These are phyloP conservation scores for Cephalopholis sonnerati DNA, from an alignment of 2,113 vertebrate genomes.

Conservation along the genomic window DNA sequence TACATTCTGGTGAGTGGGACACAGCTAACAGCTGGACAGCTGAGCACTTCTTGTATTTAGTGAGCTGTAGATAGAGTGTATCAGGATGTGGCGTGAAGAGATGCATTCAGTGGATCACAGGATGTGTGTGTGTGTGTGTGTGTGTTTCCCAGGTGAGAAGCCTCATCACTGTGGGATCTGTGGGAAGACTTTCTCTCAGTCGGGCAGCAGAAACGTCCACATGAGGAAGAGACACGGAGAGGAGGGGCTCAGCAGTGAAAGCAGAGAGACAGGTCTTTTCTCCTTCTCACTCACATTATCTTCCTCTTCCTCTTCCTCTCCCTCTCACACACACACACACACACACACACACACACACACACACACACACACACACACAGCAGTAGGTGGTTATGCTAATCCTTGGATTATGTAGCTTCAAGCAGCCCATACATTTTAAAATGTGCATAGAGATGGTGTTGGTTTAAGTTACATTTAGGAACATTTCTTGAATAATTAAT, in stretches of 20 bases:
- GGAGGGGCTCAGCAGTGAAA: conserved; percentile 70
- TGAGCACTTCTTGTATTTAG: conserved; percentile 6
- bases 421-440: conserved; percentile 57
- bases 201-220: conserved; percentile 97
- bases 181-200: conserved; percentile 98
- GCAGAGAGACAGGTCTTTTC: conserved; percentile 79
- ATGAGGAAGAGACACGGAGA: conserved; percentile 94
- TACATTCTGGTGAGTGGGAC: conserved; percentile 92
- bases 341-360: neutral
- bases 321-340: neutral
- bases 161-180: conserved; percentile 96
- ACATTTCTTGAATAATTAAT: conserved; percentile 62
- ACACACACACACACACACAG: neutral
- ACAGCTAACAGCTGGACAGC: conserved; percentile 27
- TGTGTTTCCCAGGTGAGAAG: conserved; percentile 89
- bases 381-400: conserved; percentile 56
- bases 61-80: neutral
- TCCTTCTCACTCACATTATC: neutral
- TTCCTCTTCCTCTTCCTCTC: no score
- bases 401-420: conserved; percentile 48
- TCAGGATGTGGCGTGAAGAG: neutral
- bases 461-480: conserved; percentile 58
- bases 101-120: neutral
- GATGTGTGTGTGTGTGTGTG: neutral
- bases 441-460: conserved; percentile 36